Conservation (phyloP, 1,140 invertebrate species). For the Aphis craccivora region DNA sequence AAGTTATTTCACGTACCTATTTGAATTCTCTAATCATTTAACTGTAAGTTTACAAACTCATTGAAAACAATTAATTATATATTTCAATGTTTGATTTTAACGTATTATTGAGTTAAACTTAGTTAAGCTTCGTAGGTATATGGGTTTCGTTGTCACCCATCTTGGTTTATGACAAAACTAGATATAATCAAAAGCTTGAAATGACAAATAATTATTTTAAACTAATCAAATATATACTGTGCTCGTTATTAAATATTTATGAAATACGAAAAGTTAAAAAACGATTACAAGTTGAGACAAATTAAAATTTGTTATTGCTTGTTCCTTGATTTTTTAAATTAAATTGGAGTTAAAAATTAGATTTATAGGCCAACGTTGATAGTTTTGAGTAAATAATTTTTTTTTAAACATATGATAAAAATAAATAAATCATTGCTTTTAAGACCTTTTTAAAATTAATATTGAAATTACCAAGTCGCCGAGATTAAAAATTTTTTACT, state of each 20-base stretch:
- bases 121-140: too few species aligned
- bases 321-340: neutral
- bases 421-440: neutral
- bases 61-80: too few species aligned
- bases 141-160: neutral
- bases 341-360: neutral
- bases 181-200: neutral
- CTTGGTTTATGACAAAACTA: neutral
- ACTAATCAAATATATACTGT: neutral
- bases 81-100: too few species aligned
- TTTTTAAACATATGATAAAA: neutral
- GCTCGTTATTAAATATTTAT: neutral
- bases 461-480: neutral
- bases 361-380: neutral
- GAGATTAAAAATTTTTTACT: neutral
- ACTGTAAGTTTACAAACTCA: too few species aligned
- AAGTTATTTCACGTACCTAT: too few species aligned
- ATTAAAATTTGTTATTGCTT: neutral
- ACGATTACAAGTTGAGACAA: neutral
- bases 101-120: too few species aligned
- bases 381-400: neutral
- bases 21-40: too few species aligned
- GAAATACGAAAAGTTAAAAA: neutral
- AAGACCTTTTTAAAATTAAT: neutral
- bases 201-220: neutral